Evolutionary conservation across 2,797 vertebrate genomes (phyloP), one percentile per base, ranked within the genome.

Genomic region (Brachyrhaphis roseni): DNA sequence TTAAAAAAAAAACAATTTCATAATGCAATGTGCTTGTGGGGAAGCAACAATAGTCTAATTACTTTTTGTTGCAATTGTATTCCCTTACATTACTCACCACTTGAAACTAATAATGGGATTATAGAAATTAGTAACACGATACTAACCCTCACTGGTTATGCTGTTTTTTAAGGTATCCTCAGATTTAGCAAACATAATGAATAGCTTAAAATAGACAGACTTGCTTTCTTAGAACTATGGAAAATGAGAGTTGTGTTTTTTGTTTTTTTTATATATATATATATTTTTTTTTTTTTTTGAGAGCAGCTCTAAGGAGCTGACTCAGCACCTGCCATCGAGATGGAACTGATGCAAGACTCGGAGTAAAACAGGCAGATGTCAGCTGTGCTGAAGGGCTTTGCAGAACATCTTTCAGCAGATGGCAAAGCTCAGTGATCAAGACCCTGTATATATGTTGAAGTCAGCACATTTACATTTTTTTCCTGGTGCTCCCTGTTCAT

Each of bases 381-480:
- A 87, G 89, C 87, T 78, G 75, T 75, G 88, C 77, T 78, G 81
- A 77, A 76, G 45, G 80, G 71, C 82, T 85, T 82, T 79, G 70
- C 78, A 78, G 72, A 88, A 85, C 86, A 86, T 88, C 79, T 81
- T 84, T 86, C 82, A 87, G 85, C 87, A 92, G 85, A 86, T 89
- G 90, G 92, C 78, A 88, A 80, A 90, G 86, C 84, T 89, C 89
- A 85, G 43, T 82, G 86, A 90, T 91, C 89, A 90, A 91, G 89
- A 87, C 89, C 83, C 78, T 76, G 83, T 86, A 79, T 87, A 87
- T 88, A 79, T 92, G 85, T 78, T 81, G 66, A 82, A 87, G 84
- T 93, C 88, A 89, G 91, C 88, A 84, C 77, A 84, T 90, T 87
- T 81, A 16, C 18, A 81, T 88, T 81, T 74, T 55, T 31, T 31